A percentile compares a stretch with the other conserved stretches of the same genome.
Conservation (phyloP, 2,113 vertebrate genomes). For the Origma solitaria region DNA sequence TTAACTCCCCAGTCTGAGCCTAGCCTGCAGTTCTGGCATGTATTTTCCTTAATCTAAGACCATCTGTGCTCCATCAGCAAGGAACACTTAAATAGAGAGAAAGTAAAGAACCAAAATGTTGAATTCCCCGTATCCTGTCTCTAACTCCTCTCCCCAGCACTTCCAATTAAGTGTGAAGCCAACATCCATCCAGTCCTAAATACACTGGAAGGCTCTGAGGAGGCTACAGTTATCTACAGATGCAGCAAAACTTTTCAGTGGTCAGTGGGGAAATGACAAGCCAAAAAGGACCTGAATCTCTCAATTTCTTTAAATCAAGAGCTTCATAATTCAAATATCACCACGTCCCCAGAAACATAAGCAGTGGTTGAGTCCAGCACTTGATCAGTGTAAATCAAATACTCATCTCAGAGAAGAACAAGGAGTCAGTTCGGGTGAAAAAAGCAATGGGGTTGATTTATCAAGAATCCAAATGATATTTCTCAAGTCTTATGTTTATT, state of each 20-base stretch:
- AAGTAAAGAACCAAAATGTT: neutral
- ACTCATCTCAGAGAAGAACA: neutral
- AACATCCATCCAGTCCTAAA: slow-evolving; percentile 19
- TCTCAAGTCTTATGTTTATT: neutral
- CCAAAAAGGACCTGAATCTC: neutral
- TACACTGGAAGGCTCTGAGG: neutral
- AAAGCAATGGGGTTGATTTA: neutral
- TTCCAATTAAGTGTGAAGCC: slow-evolving; percentile 12
- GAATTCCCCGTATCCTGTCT: neutral
- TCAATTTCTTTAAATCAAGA: neutral
- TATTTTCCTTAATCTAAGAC: slow-evolving; percentile 38
- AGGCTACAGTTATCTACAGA: neutral
- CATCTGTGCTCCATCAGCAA: slow-evolving; percentile 42
- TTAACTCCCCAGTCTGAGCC: slow-evolving; percentile 39
- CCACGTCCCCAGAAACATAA: neutral
- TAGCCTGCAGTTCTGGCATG: slow-evolving; percentile 31
- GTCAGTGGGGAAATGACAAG: neutral
- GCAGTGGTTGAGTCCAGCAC: neutral
- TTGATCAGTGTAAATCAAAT: neutral
- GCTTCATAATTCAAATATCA: neutral
- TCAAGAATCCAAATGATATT: neutral
- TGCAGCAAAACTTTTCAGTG: neutral
- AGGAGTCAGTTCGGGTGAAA: neutral
- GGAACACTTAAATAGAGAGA: slow-evolving; percentile 3
- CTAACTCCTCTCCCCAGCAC: neutral